Percentiles rank a stretch among this genome's conserved stretches.
These are phyloP conservation scores for Murina feae DNA, from an alignment of 2,113 vertebrate species.

Conservation along the genomic window DNA sequence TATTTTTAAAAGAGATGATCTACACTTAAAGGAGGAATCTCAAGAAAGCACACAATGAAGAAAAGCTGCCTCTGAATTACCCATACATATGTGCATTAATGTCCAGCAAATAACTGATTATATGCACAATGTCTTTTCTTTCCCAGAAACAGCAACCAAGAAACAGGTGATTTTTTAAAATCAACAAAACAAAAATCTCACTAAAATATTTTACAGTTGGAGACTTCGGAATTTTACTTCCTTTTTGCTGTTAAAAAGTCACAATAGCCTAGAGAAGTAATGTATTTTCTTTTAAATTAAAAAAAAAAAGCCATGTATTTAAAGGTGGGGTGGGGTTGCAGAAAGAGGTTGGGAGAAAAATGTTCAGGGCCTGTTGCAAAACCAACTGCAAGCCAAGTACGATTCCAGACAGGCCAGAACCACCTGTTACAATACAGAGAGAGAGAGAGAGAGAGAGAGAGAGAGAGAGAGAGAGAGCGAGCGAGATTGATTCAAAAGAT, in stretches of 20 bases:
- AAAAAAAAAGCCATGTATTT: neutral
- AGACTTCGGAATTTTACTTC: slow-evolving; percentile 25
- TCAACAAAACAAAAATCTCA: neutral
- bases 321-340: neutral
- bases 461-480: too few relatives aligned
- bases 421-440: slow-evolving; percentile 78
- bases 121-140: neutral
- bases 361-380: slow-evolving; percentile 79
- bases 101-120: neutral
- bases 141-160: neutral
- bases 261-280: neutral
- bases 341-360: slow-evolving; percentile 71
- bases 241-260: slow-evolving; percentile 45
- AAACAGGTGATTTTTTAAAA: neutral
- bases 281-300: slow-evolving; percentile 48
- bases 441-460: too few relatives aligned
- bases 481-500: slow-evolving; percentile 65
- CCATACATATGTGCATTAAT: neutral
- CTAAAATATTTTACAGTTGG: neutral
- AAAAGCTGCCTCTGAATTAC: slow-evolving; percentile 36
- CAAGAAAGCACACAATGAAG: slow-evolving; percentile 63
- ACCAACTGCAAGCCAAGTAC: slow-evolving; percentile 74
- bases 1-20: slow-evolving; percentile 53
- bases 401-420: slow-evolving; percentile 81
- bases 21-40: slow-evolving; percentile 73